Percentiles rank a stretch among this genome's conserved stretches.
Evolutionary conservation across 2,113 vertebrate species (phyloP).

Genomic region (Corydoras sp.): DNA sequence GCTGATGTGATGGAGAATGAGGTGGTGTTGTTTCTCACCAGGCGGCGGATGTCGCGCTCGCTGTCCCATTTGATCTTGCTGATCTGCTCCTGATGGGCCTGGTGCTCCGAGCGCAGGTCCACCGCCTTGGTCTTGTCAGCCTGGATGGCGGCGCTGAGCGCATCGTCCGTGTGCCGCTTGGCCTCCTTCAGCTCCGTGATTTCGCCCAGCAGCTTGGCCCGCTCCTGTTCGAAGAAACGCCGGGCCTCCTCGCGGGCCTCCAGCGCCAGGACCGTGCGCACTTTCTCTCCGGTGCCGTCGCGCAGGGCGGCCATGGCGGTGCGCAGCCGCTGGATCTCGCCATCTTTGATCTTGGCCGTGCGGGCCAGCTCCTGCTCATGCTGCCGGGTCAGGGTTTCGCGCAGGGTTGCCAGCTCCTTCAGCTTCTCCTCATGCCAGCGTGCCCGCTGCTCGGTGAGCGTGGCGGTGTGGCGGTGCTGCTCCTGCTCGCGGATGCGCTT

Average conservation of each 20-base stretch:
- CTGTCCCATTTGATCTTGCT: constrained; percentile 98
- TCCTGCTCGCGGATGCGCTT: constrained; percentile 92
- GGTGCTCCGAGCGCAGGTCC: constrained; percentile 90
- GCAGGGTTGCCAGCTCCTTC: constrained; percentile 87
- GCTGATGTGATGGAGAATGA: not conserved
- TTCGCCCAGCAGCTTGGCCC: constrained; percentile 91
- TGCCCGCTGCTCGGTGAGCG: constrained; percentile 87
- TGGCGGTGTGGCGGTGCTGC: constrained; percentile 92
- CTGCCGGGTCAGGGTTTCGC: constrained; percentile 90
- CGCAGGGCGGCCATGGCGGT: constrained; percentile 81
- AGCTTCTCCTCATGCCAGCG: constrained; percentile 97
- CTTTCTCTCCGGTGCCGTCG: constrained; percentile 92
- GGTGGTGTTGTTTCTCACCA: constrained; percentile 60
- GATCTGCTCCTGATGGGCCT: constrained; percentile 95
- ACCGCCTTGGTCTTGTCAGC: constrained; percentile 96
- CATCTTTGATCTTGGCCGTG: constrained; percentile 88
- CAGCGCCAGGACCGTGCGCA: constrained; percentile 84
- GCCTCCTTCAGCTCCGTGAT: constrained; percentile 82
- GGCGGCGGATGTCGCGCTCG: constrained; percentile 88
- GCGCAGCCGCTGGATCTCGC: constrained; percentile 90
- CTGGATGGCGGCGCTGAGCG: constrained; percentile 92
- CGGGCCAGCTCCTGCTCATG: constrained; percentile 91
- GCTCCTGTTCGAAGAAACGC: constrained; percentile 91
- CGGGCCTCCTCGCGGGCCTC: constrained; percentile 95
- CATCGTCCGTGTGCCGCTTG: constrained; percentile 95